These are phyloP conservation scores for Hypotaenidia okinawae DNA, from an alignment of 2,797 vertebrate species.

Conservation along the genomic window DNA sequence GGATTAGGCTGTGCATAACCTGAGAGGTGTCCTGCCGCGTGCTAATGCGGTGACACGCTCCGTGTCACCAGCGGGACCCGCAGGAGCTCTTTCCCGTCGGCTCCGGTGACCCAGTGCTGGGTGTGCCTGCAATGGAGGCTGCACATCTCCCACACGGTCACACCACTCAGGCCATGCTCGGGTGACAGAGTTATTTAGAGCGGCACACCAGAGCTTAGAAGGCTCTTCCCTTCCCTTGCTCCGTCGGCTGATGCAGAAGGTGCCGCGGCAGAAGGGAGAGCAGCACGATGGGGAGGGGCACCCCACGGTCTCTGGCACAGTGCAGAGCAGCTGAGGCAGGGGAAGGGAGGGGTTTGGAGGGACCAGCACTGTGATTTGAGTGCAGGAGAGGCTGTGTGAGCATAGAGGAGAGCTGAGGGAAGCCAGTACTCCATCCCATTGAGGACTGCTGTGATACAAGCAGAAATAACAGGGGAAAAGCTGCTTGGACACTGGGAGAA, in stretches of 20 bases:
- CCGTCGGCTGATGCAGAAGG: neutral
- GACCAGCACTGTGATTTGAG: neutral
- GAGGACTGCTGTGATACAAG: neutral
- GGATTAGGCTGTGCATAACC: conserved; percentile 27
- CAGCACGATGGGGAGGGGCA: neutral
- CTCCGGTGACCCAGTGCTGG: neutral
- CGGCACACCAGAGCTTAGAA: neutral
- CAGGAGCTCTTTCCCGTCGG: neutral
- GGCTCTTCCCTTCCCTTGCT: conserved; percentile 28
- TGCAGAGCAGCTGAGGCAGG: neutral
- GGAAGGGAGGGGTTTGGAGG: neutral
- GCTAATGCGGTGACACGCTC: conserved; percentile 5
- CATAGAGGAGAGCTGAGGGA: neutral
- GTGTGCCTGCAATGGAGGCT: neutral
- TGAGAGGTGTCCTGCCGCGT: neutral
- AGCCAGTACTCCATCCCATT: neutral
- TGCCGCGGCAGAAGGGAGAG: neutral
- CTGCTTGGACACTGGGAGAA: neutral
- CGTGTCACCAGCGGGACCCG: neutral
- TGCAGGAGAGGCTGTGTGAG: neutral
- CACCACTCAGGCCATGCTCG: neutral
- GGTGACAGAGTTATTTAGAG: neutral
- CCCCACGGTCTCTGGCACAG: neutral
- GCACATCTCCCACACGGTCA: neutral
- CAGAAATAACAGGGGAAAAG: neutral